Base-by-base conservation (phyloP, 2,888 invertebrate species). In the Caenorhabditis zanzibari region DNA sequence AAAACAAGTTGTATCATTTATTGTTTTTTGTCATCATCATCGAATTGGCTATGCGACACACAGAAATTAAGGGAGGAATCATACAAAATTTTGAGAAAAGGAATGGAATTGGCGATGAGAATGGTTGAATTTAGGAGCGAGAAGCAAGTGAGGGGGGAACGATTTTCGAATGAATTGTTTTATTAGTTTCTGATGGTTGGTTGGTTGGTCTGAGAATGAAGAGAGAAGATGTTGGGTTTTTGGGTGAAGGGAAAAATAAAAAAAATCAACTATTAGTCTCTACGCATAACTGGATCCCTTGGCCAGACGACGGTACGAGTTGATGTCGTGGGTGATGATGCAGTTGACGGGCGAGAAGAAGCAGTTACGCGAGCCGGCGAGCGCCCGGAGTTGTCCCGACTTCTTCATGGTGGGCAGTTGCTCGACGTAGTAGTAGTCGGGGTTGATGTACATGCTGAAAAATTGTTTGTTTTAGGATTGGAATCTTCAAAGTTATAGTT, bases 281-380 rank as follows among this genome's bases (percentile, higher is more conserved):
- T 49, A 75, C 26, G 74, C 64, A 59, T 87, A 68, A 35, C 69
- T 71, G 38, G 79, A 83, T 52, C 83, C 83, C 49, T 80, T 75
- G 19, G 89, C 89, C 49, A 88, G 75, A 76, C 88, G 88, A 19
- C 88, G 86, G 73, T 89, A 90, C 66, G 87, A 89, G 74, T 85
- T 83, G 63, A 87, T 82, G 68, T 90, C 90, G 49, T 89, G 89
- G 0, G 87, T 86, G 66, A 91, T 89, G 81, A 91, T 90, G 84
- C 91, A 91, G 69, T 90, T 90, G 81, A 91, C 89, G 7, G 91
- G 91, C 32, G 90, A 90, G 80, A 91, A 91, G 77, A 77, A 84
- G 61, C 91, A 91, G 77, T 91, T 91, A 1, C 90, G 84, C 16
- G 89, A 89, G 54, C 89, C 89, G 52, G 86, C 86, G 24, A 88